Conservation (phyloP, 2,113 vertebrate genomes). For the Peromyscus leucopus region DNA sequence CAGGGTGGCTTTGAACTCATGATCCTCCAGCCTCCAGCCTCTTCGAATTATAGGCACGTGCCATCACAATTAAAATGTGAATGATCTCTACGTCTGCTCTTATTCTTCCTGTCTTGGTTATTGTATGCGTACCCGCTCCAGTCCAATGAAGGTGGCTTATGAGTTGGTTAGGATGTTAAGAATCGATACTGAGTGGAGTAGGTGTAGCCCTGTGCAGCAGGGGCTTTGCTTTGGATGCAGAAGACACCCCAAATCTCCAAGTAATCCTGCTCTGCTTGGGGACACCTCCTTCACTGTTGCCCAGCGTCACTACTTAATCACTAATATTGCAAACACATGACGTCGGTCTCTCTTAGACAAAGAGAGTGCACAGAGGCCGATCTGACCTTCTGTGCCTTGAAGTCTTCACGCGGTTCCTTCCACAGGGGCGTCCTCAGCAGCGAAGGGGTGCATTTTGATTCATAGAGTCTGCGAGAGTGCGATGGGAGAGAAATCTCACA, state of each 20-base stretch:
- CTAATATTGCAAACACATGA: background rate
- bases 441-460: background rate
- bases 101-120: background rate
- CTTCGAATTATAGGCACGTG: background rate
- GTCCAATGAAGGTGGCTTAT: background rate
- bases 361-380: background rate
- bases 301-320: background rate
- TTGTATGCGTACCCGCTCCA: background rate
- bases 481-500: background rate
- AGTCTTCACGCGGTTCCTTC: background rate
- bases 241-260: background rate
- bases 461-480: background rate
- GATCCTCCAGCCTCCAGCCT: background rate
- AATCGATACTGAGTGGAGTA: background rate
- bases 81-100: background rate
- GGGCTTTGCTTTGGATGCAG: background rate
- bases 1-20: background rate
- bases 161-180: background rate
- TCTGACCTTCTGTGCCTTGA: background rate
- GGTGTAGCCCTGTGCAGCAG: background rate
- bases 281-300: background rate
- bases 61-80: background rate
- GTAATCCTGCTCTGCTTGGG: background rate
- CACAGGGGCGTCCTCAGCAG: background rate
- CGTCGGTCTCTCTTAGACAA: background rate